Base-by-base conservation (phyloP, 2,797 vertebrate genomes). In the Liparis tanakae region DNA sequence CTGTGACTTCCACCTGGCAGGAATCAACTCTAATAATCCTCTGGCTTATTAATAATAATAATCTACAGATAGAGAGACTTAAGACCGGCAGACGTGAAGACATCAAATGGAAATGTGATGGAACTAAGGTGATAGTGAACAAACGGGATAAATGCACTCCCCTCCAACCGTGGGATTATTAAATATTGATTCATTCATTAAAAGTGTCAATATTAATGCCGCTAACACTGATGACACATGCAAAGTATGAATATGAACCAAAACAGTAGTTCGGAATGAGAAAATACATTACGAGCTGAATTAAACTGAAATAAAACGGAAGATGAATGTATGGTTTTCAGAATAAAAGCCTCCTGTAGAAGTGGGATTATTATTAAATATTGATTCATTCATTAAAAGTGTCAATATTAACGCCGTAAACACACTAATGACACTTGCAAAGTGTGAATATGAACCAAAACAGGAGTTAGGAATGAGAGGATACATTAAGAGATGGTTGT, bases 401-500 rank as follows among this genome's bases (percentile, higher is more conserved):
- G 25, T 30, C 25, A 30, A 30, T 30, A 30, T 30, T 30, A 30
- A 30, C 25, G 25, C 25, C 25, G 25, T 2, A 30, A 30, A 30
- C 25, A 30, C 25, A 2, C 25, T 30, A 4, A 2, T 30, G 25
- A 30, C 25, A 30, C 25, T 2, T 30, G 25, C 4, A 30, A 30
- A 30, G 25, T 30, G 4, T 30, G 25, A 30, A 30, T 30, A 30
- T 30, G 25, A 30, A 30, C 25, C 2, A 30, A 30, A 30, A 30
- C 2, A 13, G 53, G n/a, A 44, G 37, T 61, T 58, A 71, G 30
- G 33, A n/a, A 22, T 34, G 37, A 17, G 4, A 53, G 62, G 20
- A 53, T 20, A 12, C 67, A 75, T 80, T 58, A 71, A 33, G 67
- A 46, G 67, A 36, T 22, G 3, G 10, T 13, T 67, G 41, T 41